phyloP scores from a whole-genome alignment of 2,888 invertebrate genomes.

The Drosophila phalerata region DNA sequence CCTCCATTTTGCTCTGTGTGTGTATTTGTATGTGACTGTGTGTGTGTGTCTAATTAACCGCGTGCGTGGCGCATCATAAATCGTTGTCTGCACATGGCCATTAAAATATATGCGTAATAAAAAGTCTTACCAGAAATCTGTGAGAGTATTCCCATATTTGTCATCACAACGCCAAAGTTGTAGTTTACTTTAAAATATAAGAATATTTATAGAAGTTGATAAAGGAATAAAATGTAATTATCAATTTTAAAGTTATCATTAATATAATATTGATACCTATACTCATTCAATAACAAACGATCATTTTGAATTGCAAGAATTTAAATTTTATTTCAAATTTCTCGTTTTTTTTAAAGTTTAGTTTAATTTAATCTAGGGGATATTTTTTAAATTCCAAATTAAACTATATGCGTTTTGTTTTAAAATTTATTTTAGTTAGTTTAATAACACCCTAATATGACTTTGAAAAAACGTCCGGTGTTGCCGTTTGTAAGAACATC shows the following conservation, averaged over 20 bases:
- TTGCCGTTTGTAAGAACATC: neutral
- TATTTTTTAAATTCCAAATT: neutral
- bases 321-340: too few species aligned
- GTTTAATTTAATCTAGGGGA: too few species aligned
- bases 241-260: neutral
- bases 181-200: too few species aligned
- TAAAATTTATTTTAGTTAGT: neutral
- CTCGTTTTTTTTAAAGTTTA: too few species aligned
- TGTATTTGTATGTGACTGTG: constrained; percentile 29
- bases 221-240: neutral
- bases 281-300: neutral
- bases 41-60: constrained; percentile 77
- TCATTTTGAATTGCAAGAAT: neutral
- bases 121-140: constrained; percentile 33
- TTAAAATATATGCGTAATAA: constrained; percentile 69
- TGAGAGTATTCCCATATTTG: constrained; percentile 29
- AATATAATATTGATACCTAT: neutral
- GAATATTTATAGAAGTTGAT: neutral
- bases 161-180: neutral
- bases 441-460: too few species aligned
- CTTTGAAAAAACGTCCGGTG: neutral
- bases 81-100: constrained; percentile 74
- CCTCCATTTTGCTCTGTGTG: constrained; percentile 35
- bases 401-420: neutral
- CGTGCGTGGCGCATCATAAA: constrained; percentile 81